Evolutionary conservation across 1,140 invertebrate species (phyloP).

Genomic region (Drosophila jambulina): DNA sequence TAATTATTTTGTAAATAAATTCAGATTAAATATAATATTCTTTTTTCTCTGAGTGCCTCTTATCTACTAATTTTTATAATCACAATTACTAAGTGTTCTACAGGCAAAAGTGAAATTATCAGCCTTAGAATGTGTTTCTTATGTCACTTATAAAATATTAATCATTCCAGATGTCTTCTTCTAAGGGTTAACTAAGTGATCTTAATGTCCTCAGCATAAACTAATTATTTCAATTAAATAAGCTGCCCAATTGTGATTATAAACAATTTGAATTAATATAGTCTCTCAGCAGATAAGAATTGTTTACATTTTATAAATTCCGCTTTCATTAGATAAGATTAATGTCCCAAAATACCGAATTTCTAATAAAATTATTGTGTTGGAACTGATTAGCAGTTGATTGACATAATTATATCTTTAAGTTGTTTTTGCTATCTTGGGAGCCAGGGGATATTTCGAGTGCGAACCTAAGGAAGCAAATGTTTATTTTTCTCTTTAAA

Average conservation of each 20-base stretch:
- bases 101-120: neutral
- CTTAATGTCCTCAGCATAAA: neutral
- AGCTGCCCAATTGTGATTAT: neutral
- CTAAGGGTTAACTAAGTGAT: neutral
- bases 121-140: neutral
- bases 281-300: neutral
- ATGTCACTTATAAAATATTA: neutral
- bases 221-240: neutral
- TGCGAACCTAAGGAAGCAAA: neutral
- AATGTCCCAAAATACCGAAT: neutral
- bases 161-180: neutral
- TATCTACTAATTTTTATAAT: neutral
- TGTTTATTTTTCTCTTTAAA: neutral
- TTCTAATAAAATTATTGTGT: neutral
- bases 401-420: neutral
- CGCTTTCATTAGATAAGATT: slow-evolving; percentile 15
- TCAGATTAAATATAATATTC: neutral
- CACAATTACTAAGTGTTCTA: neutral
- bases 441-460: no score
- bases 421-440: neutral
- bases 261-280: neutral
- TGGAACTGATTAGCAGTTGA: slow-evolving; percentile 5
- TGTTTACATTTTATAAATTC: slow-evolving; percentile 5
- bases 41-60: neutral
- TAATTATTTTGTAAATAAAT: neutral